Conservation (phyloP, 2,113 vertebrate species). For the Muntiacus reevesi region DNA sequence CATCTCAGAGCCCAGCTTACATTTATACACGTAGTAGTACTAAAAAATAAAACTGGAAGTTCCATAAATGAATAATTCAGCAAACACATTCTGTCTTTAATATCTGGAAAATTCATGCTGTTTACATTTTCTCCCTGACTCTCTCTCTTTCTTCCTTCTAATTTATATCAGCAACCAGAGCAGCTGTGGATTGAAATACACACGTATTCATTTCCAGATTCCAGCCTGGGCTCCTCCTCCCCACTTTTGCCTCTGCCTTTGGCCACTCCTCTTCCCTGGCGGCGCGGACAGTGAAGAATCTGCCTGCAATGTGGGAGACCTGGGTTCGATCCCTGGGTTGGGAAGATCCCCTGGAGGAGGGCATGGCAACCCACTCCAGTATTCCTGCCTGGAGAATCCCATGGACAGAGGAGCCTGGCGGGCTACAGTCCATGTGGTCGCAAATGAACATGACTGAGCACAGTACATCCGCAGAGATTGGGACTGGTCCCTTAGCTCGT, state of each 20-base stretch:
- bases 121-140: conserved; percentile 7
- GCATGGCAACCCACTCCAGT: neutral
- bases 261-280: neutral
- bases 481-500: neutral
- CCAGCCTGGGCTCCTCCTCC: neutral
- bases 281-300: neutral
- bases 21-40: neutral
- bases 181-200: neutral
- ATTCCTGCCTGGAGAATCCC: neutral
- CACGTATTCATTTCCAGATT: neutral
- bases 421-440: rapidly evolving
- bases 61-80: conserved; percentile 51
- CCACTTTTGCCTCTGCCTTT: neutral
- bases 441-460: neutral
- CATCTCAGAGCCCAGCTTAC: neutral
- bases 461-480: neutral
- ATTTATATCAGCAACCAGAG: conserved; percentile 23
- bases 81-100: conserved; percentile 25
- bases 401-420: neutral
- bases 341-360: neutral
- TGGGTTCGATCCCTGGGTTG: neutral
- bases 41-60: conserved; percentile 28
- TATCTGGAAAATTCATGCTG: conserved; percentile 48
- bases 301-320: neutral
- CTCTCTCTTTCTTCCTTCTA: neutral